These are phyloP conservation scores for Leucophenga varia DNA, from an alignment of 1,140 invertebrate genomes.

Conservation along the genomic window DNA sequence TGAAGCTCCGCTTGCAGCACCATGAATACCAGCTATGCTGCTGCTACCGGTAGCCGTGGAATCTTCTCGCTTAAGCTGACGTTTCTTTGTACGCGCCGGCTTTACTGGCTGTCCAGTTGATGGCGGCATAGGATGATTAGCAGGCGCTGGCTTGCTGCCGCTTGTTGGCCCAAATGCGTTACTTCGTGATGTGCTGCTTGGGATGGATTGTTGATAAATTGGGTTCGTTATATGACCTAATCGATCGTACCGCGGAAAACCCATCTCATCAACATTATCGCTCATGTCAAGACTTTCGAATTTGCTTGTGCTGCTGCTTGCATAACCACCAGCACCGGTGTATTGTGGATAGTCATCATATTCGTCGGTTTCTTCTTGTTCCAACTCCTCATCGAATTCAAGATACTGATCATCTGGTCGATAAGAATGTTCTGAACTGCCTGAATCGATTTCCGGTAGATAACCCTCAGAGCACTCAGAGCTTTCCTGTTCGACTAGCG, in stretches of 20 bases:
- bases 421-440: conserved; percentile 63
- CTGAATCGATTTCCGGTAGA: conserved; percentile 66
- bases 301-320: conserved; percentile 29
- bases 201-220: conserved; percentile 46
- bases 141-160: conserved; percentile 24
- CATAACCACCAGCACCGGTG: conserved; percentile 20
- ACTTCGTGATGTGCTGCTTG: neutral
- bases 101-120: conserved; percentile 44
- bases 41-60: conserved; percentile 29
- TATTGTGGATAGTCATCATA: conserved; percentile 54
- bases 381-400: conserved; percentile 57
- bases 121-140: conserved; percentile 50
- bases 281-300: conserved; percentile 65
- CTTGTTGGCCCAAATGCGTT: conserved; percentile 1
- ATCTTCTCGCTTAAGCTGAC: conserved; percentile 47
- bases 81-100: conserved; percentile 51
- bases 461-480: conserved; percentile 68
- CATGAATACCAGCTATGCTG: neutral
- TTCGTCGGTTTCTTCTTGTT: conserved; percentile 51
- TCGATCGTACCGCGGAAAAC: conserved; percentile 63
- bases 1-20: neutral
- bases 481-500: conserved; percentile 61
- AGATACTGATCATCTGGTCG: conserved; percentile 57
- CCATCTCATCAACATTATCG: conserved; percentile 65
- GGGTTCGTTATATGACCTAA: conserved; percentile 58